A percentile compares a stretch with the other conserved stretches of the same genome.
Evolutionary conservation across 2,888 invertebrate species (phyloP).

Genomic region (Sphinx pinastri): DNA sequence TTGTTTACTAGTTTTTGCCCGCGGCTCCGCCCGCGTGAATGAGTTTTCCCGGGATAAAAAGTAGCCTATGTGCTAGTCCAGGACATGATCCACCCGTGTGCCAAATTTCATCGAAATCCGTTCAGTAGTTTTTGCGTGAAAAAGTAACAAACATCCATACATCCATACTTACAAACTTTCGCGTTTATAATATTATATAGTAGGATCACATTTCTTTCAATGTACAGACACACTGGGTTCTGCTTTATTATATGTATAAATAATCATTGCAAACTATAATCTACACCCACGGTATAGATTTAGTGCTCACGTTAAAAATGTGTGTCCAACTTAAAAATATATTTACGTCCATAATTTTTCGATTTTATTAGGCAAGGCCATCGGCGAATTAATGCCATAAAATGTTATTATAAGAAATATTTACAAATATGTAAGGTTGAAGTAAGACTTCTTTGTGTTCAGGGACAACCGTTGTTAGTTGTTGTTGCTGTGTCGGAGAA

Average conservation of each 20-base stretch:
- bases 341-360: conserved; percentile 1
- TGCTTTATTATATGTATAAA: not conserved
- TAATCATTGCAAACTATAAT: not conserved
- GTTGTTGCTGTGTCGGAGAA: not conserved
- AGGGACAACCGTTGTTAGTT: not conserved
- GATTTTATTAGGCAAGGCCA: conserved; percentile 9
- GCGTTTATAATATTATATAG: too few species aligned
- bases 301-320: conserved; percentile 1
- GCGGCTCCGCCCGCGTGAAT: too few species aligned
- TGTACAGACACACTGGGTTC: too few species aligned
- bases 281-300: not conserved
- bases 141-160: too few species aligned
- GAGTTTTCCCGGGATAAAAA: too few species aligned
- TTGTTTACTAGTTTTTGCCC: too few species aligned
- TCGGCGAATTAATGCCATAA: conserved; percentile 22
- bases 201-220: too few species aligned
- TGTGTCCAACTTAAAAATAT: conserved; percentile 9
- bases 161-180: too few species aligned
- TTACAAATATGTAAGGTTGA: conserved; percentile 6
- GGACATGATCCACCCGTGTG: too few species aligned
- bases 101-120: too few species aligned
- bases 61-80: too few species aligned
- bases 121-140: too few species aligned
- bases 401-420: conserved; percentile 12
- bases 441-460: conserved; percentile 1